Percentiles rank a stretch among this genome's conserved stretches.
phyloP scores from a whole-genome alignment of 2,888 invertebrate species.

The Drosophila vallismaia region DNA sequence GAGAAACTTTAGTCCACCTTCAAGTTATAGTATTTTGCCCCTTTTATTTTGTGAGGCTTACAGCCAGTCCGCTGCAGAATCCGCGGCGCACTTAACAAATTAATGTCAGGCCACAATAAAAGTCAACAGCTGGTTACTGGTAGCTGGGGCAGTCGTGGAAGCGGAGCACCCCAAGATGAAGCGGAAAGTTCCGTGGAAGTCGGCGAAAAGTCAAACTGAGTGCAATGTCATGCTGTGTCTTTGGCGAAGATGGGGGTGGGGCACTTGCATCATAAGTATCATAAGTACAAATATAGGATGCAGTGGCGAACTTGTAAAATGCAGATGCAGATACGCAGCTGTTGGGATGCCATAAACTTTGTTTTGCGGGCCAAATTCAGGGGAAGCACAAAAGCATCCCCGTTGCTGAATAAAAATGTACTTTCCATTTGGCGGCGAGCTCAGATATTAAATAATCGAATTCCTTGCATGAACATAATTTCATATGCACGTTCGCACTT shows the following conservation, averaged over 20 bases:
- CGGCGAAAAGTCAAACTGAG: conserved; percentile 57
- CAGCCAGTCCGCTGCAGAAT: conserved; percentile 19
- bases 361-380: conserved; percentile 1
- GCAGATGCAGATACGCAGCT: conserved; percentile 18
- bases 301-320: conserved; percentile 5
- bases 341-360: conserved; percentile 15
- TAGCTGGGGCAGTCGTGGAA: neutral
- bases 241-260: conserved; percentile 13
- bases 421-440: conserved; percentile 1
- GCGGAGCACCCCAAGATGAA: neutral
- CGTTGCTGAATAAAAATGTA: conserved; percentile 25
- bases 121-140: conserved; percentile 72
- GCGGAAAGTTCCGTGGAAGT: conserved; percentile 2
- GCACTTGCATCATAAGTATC: conserved; percentile 34
- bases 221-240: conserved; percentile 70
- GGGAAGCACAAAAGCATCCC: neutral
- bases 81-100: conserved; percentile 74
- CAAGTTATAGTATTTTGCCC: conserved; percentile 6
- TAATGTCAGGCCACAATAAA: conserved; percentile 79
- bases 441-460: conserved; percentile 39
- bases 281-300: conserved; percentile 30
- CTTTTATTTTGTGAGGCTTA: conserved; percentile 15
- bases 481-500: conserved; percentile 37
- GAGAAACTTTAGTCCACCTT: conserved; percentile 12
- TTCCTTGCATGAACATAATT: conserved; percentile 31